Conservation (phyloP, 2,888 invertebrate genomes). For the Andrena chrysosceles region DNA sequence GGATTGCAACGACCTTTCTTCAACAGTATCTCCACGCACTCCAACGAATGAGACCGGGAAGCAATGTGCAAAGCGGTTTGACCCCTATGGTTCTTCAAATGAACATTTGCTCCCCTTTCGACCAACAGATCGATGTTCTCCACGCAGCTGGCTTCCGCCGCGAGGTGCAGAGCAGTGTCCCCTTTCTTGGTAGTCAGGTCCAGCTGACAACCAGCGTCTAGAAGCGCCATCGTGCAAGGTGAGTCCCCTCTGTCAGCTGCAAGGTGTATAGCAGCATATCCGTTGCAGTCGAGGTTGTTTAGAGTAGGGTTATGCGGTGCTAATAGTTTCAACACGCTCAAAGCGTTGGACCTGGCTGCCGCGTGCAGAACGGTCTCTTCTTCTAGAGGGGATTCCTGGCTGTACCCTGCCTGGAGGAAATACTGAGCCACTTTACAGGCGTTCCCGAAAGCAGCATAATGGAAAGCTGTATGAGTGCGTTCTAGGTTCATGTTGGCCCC, state of each 20-base stretch:
- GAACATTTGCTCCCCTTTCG: conserved; percentile 91
- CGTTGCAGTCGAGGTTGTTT: conserved; percentile 91
- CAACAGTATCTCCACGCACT: conserved; percentile 92
- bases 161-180: conserved; percentile 93
- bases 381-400: conserved; percentile 88
- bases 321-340: conserved; percentile 92
- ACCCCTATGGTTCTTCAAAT: conserved; percentile 91
- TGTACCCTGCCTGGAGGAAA: conserved; percentile 90
- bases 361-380: conserved; percentile 93
- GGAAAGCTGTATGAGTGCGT: conserved; percentile 92
- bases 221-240: conserved; percentile 91
- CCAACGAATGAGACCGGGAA: conserved; percentile 91
- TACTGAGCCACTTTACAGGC: conserved; percentile 92
- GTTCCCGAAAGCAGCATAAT: conserved; percentile 96
- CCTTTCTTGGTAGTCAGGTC: conserved; percentile 91
- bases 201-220: conserved; percentile 90
- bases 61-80: conserved; percentile 95
- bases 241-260: conserved; percentile 92
- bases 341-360: conserved; percentile 93
- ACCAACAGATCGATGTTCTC: conserved; percentile 92
- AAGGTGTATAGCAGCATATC: conserved; percentile 92
- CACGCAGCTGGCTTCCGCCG: conserved; percentile 94
- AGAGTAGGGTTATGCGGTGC: conserved; percentile 91
- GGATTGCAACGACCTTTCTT: conserved; percentile 92
- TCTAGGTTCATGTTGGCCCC: conserved; percentile 90